Base-by-base conservation (phyloP, 1,140 invertebrate genomes). In the Telenomus remus region DNA sequence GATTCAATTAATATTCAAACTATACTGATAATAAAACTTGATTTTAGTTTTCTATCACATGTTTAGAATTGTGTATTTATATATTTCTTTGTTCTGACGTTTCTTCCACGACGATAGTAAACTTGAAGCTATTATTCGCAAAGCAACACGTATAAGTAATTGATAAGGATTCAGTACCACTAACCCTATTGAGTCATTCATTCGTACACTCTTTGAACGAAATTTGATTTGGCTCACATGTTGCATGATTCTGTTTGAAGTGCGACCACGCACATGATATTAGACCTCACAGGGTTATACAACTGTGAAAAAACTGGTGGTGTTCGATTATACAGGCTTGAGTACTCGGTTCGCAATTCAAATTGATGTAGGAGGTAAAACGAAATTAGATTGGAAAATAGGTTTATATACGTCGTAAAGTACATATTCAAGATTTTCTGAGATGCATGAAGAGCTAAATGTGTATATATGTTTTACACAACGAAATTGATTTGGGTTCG, bases 161-260 rank as follows among this genome's bases (percentile, higher is more conserved):
- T 53, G 64, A 71, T 79, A 79, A 14, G 8, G 47, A 75, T 61
- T 71, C 79, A 79, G 68, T 78, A 59, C 55, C 69, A 76, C 75
- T 75, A 75, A 54, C 73, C 76, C 72, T 42, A 48, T 66, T 47
- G 27, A 63, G 15, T 12, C 71, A 27, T 27, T 27, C 19, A 65
- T 42, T 46, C 44, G 27, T 47, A 50, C 4, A n/a, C 33, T 76
- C 80, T 65, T 75, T 15, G 66, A 49, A 69, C 9, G 16, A 79
- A 81, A 83, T 81, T 82, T 69, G 71, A 83, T 84, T 79, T 72
- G 54, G 69, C 72, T 35, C 63, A 70, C 53, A 50, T 65, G 59
- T 49, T 57, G 39, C 57, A 65, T 74, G 76, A 81, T 80, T 81
- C 50, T 66, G 76, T 79, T 81, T 73, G 10, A 39, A 42, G 50